Evolutionary conservation across 2,888 invertebrate genomes (phyloP).

Genomic region (Chrysolina americana): DNA sequence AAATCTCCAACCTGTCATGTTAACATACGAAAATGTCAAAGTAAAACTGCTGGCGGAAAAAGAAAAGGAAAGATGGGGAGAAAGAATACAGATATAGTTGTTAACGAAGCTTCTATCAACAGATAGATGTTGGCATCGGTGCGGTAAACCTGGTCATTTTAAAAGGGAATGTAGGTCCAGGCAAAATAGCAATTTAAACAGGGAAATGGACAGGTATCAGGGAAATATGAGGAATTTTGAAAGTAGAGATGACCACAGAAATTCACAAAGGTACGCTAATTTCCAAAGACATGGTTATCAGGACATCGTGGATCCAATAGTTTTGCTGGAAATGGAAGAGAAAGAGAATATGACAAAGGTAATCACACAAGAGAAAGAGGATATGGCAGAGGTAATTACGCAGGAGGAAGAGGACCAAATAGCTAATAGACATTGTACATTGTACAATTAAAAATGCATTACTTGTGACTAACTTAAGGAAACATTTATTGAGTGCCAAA

Average conservation of each 20-base stretch:
- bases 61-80: conserved; percentile 32
- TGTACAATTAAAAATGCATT: conserved; percentile 47
- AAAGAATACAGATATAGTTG: conserved; percentile 2
- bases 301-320: neutral
- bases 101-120: neutral
- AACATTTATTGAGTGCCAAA: conserved; percentile 38
- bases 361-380: neutral
- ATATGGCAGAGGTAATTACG: neutral
- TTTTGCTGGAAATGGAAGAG: neutral
- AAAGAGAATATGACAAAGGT: conserved; percentile 3
- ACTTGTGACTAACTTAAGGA: conserved; percentile 35
- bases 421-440: conserved; percentile 18
- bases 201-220: neutral
- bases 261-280: neutral
- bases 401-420: neutral
- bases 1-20: conserved; percentile 35
- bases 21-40: conserved; percentile 27
- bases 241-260: neutral
- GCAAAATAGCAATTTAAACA: neutral
- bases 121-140: conserved; percentile 1
- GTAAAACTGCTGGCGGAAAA: conserved; percentile 32
- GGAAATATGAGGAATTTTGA: conserved; percentile 25
- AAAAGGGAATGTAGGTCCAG: conserved; percentile 25
- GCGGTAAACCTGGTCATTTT: conserved; percentile 36
- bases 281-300: neutral